Base-by-base conservation (phyloP, 2,113 vertebrate species). In the Australoheros scitulus region DNA sequence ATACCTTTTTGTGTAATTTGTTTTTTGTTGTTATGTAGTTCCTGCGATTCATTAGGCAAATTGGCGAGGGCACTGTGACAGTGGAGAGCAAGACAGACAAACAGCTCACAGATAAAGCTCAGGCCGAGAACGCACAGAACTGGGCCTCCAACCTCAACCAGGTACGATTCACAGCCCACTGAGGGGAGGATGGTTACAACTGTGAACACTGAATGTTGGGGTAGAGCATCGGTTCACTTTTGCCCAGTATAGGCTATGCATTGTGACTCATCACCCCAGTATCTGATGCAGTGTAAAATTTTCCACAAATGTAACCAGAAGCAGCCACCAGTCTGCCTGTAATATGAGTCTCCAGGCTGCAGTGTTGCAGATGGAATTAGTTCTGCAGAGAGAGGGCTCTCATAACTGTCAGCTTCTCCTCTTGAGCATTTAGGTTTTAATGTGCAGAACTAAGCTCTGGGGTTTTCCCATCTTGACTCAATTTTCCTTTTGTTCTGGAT, bases 11-110 rank as follows among this genome's bases (percentile, higher is more conserved):
- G 87, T 90, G 84, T 88, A 83, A 72, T 90, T 93, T 70, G 65
- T 79, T 84, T 63, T 96, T 90, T 80, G 93, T 95, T 96, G 95
- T 95, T 93, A 95, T 96, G 92, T 97, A 99, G 98, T 99, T 99
- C 97, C 96, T 99, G 97, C 97, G 96, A 94, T 99, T 99, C 97
- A 96, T 99, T 96, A 97, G 96, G 96, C 97, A 99, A 96, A 98
- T 99, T 97, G 97, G 98, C 95, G 98, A 99, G 96, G 98, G 98
- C 91, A 95, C 93, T 95, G 95, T 96, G 91, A 95, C 95, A 95
- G 95, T 96, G 95, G 96, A 96, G 91, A 96, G 92, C 95, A 96
- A 88, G 90, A 92, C 95, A 95, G 95, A 95, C 94, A 96, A 94
- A 94, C 93, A 93, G 92, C 92, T 94, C 91, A 95, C 93, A 95